Evolutionary conservation across 1,140 invertebrate genomes (phyloP).

Genomic region (Cydia pomonella): DNA sequence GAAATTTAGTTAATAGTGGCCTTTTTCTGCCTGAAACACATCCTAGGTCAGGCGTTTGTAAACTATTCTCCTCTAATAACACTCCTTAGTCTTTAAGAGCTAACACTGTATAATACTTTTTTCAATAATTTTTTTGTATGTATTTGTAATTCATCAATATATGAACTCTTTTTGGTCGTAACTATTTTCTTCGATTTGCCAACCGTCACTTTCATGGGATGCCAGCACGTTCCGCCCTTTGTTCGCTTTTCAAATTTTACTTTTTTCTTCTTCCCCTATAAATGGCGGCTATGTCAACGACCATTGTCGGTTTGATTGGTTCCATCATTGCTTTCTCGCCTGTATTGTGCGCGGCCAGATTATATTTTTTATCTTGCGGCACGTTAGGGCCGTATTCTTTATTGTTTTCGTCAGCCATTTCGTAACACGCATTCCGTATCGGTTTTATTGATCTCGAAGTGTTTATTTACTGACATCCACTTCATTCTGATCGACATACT

Average conservation of each 20-base stretch:
- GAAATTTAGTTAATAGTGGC: no score
- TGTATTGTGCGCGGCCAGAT: conserved; percentile 48
- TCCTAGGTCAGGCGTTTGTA: no score
- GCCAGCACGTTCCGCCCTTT: conserved; percentile 61
- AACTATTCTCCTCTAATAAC: no score
- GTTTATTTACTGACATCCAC: conserved; percentile 17
- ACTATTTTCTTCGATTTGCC: not conserved
- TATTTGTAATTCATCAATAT: not conserved
- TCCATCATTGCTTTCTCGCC: conserved; percentile 40
- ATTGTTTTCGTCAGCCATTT: conserved; percentile 38
- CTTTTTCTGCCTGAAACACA: no score
- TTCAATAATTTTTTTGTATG: no score
- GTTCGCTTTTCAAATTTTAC: conserved; percentile 48
- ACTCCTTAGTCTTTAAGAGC: no score
- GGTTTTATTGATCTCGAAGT: conserved; percentile 33
- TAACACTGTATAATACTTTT: no score
- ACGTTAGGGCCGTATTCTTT: conserved; percentile 42
- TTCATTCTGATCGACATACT: conserved; percentile 3
- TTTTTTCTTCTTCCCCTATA: conserved; percentile 47
- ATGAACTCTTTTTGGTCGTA: not conserved
- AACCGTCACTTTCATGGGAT: not conserved
- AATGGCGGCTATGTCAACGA: conserved; percentile 50
- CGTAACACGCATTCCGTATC: conserved; percentile 41
- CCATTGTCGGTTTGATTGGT: conserved; percentile 58
- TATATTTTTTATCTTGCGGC: conserved; percentile 42